Evolutionary conservation across 2,888 invertebrate species (phyloP), one percentile per base, ranked within the genome.

Genomic region (Mesochorus sp.): DNA sequence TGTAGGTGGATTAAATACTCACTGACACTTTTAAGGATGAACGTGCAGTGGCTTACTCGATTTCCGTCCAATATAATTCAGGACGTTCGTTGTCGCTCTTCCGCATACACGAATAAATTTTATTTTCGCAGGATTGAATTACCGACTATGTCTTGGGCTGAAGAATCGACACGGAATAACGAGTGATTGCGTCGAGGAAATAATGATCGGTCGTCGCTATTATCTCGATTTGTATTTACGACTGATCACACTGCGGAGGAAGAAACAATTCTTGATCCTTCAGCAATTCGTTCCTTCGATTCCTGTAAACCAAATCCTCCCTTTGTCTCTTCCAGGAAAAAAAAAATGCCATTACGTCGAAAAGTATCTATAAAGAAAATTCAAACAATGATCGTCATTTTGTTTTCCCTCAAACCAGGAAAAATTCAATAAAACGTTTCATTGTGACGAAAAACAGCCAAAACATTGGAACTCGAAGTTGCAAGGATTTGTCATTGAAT

Each of bases 181-280:
- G 44, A 17, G 17, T 44, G 17, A 17, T 8, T 17, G 14, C 2
- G 3, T 53, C 17, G 5, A 14, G 57, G 53, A 49, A 39, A 42
- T 37, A 81, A 80, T 81, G 82, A 85, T 85, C 72, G 80, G 79
- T 85, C n/a, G n/a, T n/a, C 82, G 80, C 82, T 80, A 86, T 86
- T 86, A 86, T 82, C 70, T 81, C 81, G 80, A 84, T 85, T 86
- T 81, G 80, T 85, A 84, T 86, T 85, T 83, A 85, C 84, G 79
- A 75, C 55, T 71, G 70, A 57, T 59, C 12, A 44, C n/a, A n/a
- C n/a, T n/a, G n/a, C n/a, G 74, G 47, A 53, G 21, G 17, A 26
- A 19, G 47, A 47, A 62, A 62, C 68, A 78, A 74, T 71, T 66
- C 66, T 61, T 37, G 21, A 66, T 75, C 28, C 10, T 21, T 14